Percentiles rank a stretch among this genome's conserved stretches.
Evolutionary conservation across 2,888 invertebrate species (phyloP).

Genomic region (Rhimphoctona megacephalus): DNA sequence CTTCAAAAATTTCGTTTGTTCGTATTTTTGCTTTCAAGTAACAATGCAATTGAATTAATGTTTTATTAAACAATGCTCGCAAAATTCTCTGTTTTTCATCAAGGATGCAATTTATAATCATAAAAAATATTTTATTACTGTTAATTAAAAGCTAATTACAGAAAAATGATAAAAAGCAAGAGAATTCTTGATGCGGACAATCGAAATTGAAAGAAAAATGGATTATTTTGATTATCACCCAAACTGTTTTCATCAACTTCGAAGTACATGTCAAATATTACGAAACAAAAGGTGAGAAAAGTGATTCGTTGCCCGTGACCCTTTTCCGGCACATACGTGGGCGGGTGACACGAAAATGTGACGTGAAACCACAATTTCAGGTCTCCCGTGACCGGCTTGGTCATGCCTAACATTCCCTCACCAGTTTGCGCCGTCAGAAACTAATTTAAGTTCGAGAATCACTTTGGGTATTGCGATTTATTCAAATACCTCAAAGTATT

Average conservation of each 20-base stretch:
- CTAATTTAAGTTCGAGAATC: slow-evolving; percentile 84
- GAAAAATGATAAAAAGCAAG: not conserved
- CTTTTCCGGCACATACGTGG: not conserved
- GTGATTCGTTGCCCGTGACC: slow-evolving; percentile 1
- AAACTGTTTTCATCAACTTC: not conserved
- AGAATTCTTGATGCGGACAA: not conserved
- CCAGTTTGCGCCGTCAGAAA: slow-evolving; percentile 69
- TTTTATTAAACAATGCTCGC: not conserved
- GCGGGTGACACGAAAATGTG: slow-evolving; percentile 34
- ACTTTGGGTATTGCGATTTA: slow-evolving; percentile 84
- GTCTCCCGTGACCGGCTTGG: slow-evolving; percentile 59
- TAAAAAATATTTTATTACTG: not conserved
- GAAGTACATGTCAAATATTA: not conserved
- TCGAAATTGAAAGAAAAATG: not conserved
- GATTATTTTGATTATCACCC: not conserved
- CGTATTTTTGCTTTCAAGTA: slow-evolving; percentile 31
- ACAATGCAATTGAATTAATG: not conserved
- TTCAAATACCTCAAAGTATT: slow-evolving; percentile 83
- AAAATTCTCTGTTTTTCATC: not conserved
- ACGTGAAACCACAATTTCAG: slow-evolving; percentile 42
- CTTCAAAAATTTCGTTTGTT: not conserved
- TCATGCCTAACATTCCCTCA: slow-evolving; percentile 51
- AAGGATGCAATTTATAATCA: not conserved
- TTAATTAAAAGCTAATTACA: not conserved
- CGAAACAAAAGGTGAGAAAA: not conserved